Evolutionary conservation across 2,888 invertebrate genomes (phyloP).

Genomic region (Nephrotoma flavescens): DNA sequence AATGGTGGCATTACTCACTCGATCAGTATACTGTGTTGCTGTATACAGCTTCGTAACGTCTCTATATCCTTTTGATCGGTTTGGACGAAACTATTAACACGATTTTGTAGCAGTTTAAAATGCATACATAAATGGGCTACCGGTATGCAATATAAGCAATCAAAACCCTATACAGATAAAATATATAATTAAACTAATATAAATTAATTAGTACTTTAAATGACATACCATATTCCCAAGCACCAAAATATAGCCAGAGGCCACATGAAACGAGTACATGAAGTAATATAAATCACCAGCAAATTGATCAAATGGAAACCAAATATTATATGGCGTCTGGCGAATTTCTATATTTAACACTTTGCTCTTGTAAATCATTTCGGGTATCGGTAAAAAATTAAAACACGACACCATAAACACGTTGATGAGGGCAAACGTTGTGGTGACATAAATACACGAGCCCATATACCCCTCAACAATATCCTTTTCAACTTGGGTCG

Average conservation of each 20-base stretch:
- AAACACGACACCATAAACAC: not conserved
- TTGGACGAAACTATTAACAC: not conserved
- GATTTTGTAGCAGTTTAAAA: not conserved
- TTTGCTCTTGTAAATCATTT: not conserved
- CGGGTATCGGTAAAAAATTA: conserved; percentile 1
- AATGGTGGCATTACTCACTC: not conserved
- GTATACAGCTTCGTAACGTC: not conserved
- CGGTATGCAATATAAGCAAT: not conserved
- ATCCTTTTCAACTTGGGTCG: not conserved
- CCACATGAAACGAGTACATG: not conserved
- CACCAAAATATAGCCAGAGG: not conserved
- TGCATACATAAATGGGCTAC: conserved; percentile 1
- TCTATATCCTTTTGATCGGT: not conserved
- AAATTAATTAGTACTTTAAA: not conserved
- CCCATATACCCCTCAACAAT: not conserved
- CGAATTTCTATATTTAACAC: not conserved
- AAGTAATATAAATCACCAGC: not conserved
- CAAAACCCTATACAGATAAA: not conserved
- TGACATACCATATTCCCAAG: not conserved
- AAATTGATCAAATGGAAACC: conserved; percentile 1
- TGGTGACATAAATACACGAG: not conserved
- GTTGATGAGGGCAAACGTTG: not conserved
- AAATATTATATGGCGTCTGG: not conserved
- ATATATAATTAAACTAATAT: not conserved
- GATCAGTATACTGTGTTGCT: not conserved